Conservation (phyloP, 2,113 vertebrate species). For the Gila orcuttii region DNA sequence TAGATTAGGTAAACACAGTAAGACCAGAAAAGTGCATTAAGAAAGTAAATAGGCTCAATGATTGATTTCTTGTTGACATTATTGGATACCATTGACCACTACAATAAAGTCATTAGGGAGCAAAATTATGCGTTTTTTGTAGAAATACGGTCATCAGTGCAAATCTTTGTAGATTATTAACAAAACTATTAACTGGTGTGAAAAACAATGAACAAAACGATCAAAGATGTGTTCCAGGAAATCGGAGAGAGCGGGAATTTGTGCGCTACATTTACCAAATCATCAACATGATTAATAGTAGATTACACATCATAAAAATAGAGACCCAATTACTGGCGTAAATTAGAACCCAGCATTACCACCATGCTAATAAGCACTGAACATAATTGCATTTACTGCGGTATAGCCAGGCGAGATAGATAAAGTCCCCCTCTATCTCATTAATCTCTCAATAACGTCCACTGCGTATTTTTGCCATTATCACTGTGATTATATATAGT, state of each 20-base stretch:
- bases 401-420: slow-evolving; percentile 79
- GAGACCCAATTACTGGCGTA: slow-evolving; percentile 76
- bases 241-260: slow-evolving; percentile 72
- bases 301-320: slow-evolving; percentile 79
- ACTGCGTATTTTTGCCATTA: slow-evolving; percentile 67
- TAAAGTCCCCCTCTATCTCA: slow-evolving; percentile 76
- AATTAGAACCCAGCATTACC: slow-evolving; percentile 75
- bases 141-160: neutral
- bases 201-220: slow-evolving; percentile 65
- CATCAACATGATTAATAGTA: slow-evolving; percentile 79
- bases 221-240: slow-evolving; percentile 70
- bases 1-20: neutral
- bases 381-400: slow-evolving; percentile 80
- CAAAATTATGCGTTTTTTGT: neutral
- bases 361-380: slow-evolving; percentile 77
- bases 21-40: neutral
- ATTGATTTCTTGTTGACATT: neutral
- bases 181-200: slow-evolving; percentile 35
- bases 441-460: slow-evolving; percentile 80
- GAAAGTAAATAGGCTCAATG: neutral
- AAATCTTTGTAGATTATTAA: slow-evolving; percentile 29
- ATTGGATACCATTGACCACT: neutral
- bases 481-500: slow-evolving; percentile 64
- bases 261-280: slow-evolving; percentile 76
- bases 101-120: slow-evolving; percentile 25